Base-by-base conservation (phyloP, 64 coral and sea anemone species). In the Trachythela sp. region DNA sequence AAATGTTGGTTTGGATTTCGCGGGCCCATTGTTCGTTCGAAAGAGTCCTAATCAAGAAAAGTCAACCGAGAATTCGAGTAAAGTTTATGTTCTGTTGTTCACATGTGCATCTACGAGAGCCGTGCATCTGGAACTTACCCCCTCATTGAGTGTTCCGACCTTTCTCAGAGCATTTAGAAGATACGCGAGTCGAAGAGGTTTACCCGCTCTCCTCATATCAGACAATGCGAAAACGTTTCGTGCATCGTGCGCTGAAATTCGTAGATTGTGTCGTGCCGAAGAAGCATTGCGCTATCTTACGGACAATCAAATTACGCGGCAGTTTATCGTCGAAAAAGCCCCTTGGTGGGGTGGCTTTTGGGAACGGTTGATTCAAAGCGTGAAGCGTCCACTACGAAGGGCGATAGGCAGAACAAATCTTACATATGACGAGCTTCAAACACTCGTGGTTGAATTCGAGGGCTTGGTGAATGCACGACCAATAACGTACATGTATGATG, bases 381-480 rank as follows among this genome's bases (percentile, higher is more conserved):
- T n/a, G n/a, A n/a, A n/a, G n/a, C n/a, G n/a, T n/a, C n/a, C n/a
- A n/a, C n/a, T n/a, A n/a, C n/a, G n/a, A n/a, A n/a, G n/a, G n/a
- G n/a, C n/a, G n/a, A n/a, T n/a, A n/a, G n/a, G 93, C 22, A 83
- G 85, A 76, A 86, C 84, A 2, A 87, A 36, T 40, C 24, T 94
- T 48, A 77, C 52, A 42, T 94, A 84, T 48, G 85, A 90, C 48
- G 49, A 90, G 48, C 39, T 90, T 15, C 85, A 56, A 30, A 90
- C 85, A 56, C 35, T 90, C 15, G 48, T 92, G 35, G 77, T 56
- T 26, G 85, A 94, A 90, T 87, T 90, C 33, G 89, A 94, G 54
- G 50, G 43, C 40, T 59, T 94, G 54, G 48, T 94, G 30, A 94
- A 91, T 40, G 85, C 92, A 20, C 40, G 92, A 87, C 89, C 92